Evolutionary conservation across 53 echinoderm and acorn worm species (phyloP).

Genomic region (Patiria pectinifera): DNA sequence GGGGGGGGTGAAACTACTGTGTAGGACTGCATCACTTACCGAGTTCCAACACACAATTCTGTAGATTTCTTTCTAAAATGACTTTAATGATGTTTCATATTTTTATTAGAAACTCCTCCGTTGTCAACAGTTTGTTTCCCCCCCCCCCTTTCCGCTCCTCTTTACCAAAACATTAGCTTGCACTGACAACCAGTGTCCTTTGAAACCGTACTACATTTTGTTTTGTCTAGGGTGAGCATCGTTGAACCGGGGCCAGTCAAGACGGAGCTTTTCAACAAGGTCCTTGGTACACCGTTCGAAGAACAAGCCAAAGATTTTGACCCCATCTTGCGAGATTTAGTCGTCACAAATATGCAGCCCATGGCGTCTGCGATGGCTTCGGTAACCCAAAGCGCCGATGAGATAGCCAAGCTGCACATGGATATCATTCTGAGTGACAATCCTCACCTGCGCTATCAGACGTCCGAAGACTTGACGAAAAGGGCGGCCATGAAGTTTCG

Average conservation of each 20-base stretch:
- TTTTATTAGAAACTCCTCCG: no score
- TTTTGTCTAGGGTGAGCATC: constrained; percentile 3
- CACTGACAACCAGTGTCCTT: background rate
- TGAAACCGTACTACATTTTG: background rate
- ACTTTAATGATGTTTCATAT: no score
- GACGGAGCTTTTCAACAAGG: background rate
- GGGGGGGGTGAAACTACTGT: no score
- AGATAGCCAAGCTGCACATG: constrained; percentile 16
- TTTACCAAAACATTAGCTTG: no score
- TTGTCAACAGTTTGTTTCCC: no score
- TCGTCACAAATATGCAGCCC: background rate
- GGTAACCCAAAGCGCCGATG: background rate
- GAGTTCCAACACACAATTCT: no score
- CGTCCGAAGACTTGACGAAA: background rate
- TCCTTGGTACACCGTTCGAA: background rate
- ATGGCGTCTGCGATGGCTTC: background rate
- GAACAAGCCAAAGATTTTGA: background rate
- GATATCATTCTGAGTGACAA: constrained; percentile 16
- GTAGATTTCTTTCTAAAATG: no score
- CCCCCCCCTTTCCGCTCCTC: no score
- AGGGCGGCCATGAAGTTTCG: background rate
- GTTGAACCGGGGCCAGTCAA: constrained; percentile 27
- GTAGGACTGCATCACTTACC: no score
- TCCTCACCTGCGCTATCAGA: constrained; percentile 36
- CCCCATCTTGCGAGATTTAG: background rate